These are phyloP conservation scores for Solea senegalensis DNA, from an alignment of 2,113 vertebrate genomes.

Conservation along the genomic window DNA sequence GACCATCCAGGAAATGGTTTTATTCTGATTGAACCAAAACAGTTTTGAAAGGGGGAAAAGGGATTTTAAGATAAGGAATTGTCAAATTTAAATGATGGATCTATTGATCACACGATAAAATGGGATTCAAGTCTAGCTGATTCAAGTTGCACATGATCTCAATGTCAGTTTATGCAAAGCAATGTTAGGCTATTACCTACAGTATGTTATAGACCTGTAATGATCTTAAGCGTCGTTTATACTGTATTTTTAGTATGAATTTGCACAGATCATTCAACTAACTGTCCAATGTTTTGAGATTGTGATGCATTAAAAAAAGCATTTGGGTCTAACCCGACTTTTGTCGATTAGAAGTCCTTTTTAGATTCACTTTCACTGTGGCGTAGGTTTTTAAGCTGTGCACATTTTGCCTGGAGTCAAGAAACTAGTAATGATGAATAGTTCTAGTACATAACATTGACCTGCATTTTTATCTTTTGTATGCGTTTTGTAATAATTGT, in stretches of 20 bases:
- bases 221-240: slow-evolving; percentile 3
- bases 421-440: slow-evolving; percentile 13
- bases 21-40: too few species aligned
- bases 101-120: too few species aligned
- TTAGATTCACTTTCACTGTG: slow-evolving; percentile 20
- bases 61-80: not conserved
- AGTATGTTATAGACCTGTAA: not conserved
- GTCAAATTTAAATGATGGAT: not conserved
- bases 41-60: too few species aligned
- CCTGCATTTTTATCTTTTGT: slow-evolving; percentile 11
- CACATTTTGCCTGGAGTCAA: slow-evolving; percentile 15
- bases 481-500: not conserved
- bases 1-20: not conserved
- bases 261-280: not conserved
- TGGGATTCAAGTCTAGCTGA: too few species aligned
- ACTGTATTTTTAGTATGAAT: slow-evolving; percentile 10
- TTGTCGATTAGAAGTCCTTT: not conserved
- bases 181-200: not conserved
- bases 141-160: too few species aligned
- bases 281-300: not conserved
- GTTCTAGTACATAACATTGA: slow-evolving; percentile 10
- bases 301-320: not conserved
- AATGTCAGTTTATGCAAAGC: not conserved
- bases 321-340: too few species aligned
- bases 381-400: slow-evolving; percentile 12